Evolutionary conservation across 2,113 vertebrate genomes (phyloP).

Genomic region (Noturus placidus): DNA sequence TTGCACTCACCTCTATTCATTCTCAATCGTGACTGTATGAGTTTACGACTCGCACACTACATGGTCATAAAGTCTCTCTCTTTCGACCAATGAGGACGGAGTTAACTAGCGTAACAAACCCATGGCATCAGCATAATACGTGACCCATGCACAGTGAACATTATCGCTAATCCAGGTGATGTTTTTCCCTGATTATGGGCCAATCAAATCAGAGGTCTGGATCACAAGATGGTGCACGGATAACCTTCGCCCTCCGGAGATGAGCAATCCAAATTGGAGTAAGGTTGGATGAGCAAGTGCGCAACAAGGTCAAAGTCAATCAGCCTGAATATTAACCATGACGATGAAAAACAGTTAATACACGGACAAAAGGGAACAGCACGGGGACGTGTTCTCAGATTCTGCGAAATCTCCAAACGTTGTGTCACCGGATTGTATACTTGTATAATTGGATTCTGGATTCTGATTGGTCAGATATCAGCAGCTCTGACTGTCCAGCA

Average conservation of each 20-base stretch:
- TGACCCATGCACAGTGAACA: not conserved
- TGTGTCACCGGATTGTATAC: too few relatives aligned
- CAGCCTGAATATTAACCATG: constrained; percentile 44
- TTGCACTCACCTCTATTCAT: not conserved
- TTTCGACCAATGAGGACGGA: constrained; percentile 11
- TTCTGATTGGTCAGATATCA: constrained; percentile 1
- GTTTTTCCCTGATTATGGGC: constrained; percentile 15
- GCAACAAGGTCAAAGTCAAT: constrained; percentile 47
- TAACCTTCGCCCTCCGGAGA: constrained; percentile 22
- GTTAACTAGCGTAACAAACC: constrained; percentile 34
- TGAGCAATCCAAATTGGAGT: not conserved
- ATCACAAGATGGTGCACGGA: constrained; percentile 15
- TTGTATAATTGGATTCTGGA: not conserved
- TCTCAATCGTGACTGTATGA: not conserved
- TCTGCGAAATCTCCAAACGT: not conserved
- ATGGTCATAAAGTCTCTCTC: constrained; percentile 27
- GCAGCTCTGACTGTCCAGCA: not conserved
- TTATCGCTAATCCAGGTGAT: constrained; percentile 23
- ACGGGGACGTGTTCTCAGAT: not conserved
- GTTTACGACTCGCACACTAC: not conserved
- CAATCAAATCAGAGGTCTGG: constrained; percentile 27
- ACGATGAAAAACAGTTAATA: not conserved
- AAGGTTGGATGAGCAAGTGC: constrained; percentile 7
- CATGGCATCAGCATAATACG: constrained; percentile 37
- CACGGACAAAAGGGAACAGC: not conserved